These are phyloP conservation scores for zebrafish (Danio rerio) DNA, from an alignment of 2,113 vertebrate genomes.

Conservation along the genomic window DNA sequence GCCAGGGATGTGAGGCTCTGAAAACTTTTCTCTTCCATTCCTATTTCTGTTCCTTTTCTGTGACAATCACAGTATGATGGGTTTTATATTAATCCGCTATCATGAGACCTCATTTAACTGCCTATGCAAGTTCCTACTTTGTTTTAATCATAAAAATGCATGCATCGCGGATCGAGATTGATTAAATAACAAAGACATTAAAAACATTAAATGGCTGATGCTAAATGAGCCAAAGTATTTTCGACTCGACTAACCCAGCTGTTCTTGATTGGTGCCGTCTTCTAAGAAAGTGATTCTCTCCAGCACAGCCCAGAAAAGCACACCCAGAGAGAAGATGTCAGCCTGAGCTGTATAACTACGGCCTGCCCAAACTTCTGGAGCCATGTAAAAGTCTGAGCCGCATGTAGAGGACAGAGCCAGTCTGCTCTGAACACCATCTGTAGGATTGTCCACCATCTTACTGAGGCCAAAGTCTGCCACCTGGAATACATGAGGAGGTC, in stretches of 20 bases:
- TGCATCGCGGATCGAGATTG: neutral
- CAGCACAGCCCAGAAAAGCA: constrained; percentile 97
- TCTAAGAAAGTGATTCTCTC: constrained; percentile 95
- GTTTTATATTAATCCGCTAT: constrained; percentile 8
- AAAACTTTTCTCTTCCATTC: neutral
- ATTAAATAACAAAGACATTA: neutral
- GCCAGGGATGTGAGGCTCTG: neutral
- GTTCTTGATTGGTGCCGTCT: constrained; percentile 88
- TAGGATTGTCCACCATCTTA: constrained; percentile 84
- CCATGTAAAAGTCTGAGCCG: constrained; percentile 98
- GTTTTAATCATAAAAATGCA: constrained; percentile 19
- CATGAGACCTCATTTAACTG: neutral
- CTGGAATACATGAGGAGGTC: constrained; percentile 53
- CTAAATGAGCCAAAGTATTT: constrained; percentile 11
- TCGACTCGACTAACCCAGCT: constrained; percentile 80
- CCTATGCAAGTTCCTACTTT: neutral
- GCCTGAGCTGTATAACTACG: constrained; percentile 94
- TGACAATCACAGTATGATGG: constrained; percentile 6
- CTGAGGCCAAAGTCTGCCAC: constrained; percentile 97
- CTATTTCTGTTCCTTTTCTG: neutral
- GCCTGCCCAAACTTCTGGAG: constrained; percentile 96
- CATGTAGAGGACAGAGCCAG: constrained; percentile 94
- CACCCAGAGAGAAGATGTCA: constrained; percentile 96
- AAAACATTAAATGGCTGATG: constrained; percentile 1
- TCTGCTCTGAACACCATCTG: constrained; percentile 77